These are phyloP conservation scores for Laticauda colubrina DNA, from an alignment of 2,113 vertebrate genomes.

Conservation along the genomic window DNA sequence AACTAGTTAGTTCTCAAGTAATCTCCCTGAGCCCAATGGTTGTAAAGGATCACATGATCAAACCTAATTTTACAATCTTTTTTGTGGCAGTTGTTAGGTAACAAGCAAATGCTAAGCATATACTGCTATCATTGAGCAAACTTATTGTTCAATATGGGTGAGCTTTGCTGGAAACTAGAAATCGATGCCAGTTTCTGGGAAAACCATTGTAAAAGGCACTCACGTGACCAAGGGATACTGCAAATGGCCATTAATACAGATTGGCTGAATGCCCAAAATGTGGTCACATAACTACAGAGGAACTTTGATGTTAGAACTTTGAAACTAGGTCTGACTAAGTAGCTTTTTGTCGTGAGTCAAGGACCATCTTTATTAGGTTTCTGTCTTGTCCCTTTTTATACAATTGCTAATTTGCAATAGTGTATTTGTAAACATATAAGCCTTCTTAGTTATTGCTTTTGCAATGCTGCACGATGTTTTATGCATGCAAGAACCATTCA, in stretches of 20 bases:
- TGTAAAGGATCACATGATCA: no score
- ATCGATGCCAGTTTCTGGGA: background rate
- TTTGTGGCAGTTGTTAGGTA: background rate
- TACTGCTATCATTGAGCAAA: background rate
- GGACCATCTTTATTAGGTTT: background rate
- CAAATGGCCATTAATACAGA: background rate
- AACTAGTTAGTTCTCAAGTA: background rate
- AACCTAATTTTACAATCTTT: background rate
- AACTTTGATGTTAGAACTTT: background rate
- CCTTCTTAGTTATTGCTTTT: background rate
- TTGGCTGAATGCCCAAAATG: background rate
- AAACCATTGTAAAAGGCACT: background rate
- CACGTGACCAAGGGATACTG: background rate
- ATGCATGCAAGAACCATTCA: background rate
- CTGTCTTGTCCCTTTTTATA: background rate
- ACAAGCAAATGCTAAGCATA: background rate
- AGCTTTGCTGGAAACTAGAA: background rate
- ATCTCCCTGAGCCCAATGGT: no score
- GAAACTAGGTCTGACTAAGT: background rate
- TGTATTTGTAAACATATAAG: background rate
- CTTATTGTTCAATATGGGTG: background rate
- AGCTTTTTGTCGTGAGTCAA: background rate
- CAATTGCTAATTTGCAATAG: background rate
- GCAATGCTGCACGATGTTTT: background rate
- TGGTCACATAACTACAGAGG: background rate